Base-by-base conservation (phyloP, 1,140 invertebrate genomes). In the Phthorimaea operculella region DNA sequence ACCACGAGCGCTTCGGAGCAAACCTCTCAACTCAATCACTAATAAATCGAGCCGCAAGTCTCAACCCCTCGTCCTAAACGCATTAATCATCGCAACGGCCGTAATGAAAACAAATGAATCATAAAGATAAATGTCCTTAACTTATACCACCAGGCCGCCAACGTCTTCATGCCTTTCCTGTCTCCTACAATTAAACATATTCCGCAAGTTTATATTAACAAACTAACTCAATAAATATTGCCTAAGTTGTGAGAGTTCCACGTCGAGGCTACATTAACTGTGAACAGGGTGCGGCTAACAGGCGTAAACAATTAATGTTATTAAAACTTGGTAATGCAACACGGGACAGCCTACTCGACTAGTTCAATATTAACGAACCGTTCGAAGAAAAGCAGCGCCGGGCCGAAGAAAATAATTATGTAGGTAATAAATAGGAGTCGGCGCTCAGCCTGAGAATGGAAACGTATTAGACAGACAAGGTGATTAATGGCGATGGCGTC, bases 301-400 rank as follows among this genome's bases (percentile, higher is more conserved):
- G 76, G 71, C 70, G 63, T 76, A 73, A 76, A 79, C 78, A 79
- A 76, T 77, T 77, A 74, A 73, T 73, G 72, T 78, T 76, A 82
- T 82, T 79, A 76, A 79, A 82, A 82, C 79, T 79, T 77, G 57
- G 63, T 67, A 70, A 70, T 62, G 67, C 57, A 71, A 68, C 66
- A 62, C 58, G 59, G 68, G 63, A 50, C 17, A 6, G 48, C 44
- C 44, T 47, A 39, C 60, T 63, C 58, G 59, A 59, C 60, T 66
- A 69, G 66, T 69, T 75, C 60, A 67, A 63, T 72, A 75, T 66
- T 67, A 67, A 59, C 61, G 54, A 64, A 68, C 71, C 61, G 64
- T 58, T 68, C 59, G 58, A 58, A 58, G 59, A 66, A 71, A 68
- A 67, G 62, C 69, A 73, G 65, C 68, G 68, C 62, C 45, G 48